A percentile compares a stretch with the other conserved stretches of the same genome.
Conservation (phyloP, 2,113 vertebrate genomes). For the Oryzias curvinotus region DNA sequence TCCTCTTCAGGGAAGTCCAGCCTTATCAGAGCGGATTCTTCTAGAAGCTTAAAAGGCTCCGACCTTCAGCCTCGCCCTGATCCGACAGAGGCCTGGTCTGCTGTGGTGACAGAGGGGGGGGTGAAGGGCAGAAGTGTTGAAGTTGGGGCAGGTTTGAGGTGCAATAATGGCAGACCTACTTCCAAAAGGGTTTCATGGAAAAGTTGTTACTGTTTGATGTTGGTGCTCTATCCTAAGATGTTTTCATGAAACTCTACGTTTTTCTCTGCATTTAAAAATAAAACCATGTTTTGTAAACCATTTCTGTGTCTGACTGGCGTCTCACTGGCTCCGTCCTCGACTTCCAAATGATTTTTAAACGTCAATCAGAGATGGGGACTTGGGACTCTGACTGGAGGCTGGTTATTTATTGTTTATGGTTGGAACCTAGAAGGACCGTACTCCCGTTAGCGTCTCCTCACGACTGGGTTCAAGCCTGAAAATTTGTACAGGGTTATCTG, state of each 20-base stretch:
- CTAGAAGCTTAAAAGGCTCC: conserved; percentile 33
- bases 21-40: conserved; percentile 8
- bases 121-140: conserved; percentile 22
- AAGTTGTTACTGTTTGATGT: conserved; percentile 72
- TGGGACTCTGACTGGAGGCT: too few relatives aligned
- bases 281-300: conserved; percentile 78
- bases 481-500: too few relatives aligned
- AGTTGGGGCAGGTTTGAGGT: conserved; percentile 73
- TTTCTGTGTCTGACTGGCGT: conserved; percentile 16
- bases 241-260: conserved; percentile 67
- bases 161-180: conserved; percentile 75
- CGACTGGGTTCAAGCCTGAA: too few relatives aligned
- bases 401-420: too few relatives aligned
- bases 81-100: conserved; percentile 57
- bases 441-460: too few relatives aligned
- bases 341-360: too few relatives aligned
- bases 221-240: conserved; percentile 78
- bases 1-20: conserved; percentile 28
- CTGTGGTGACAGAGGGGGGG: conserved; percentile 19
- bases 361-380: too few relatives aligned
- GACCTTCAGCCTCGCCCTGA: conserved; percentile 58
- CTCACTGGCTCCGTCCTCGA: too few relatives aligned
- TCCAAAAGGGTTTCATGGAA: conserved; percentile 64
- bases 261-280: conserved; percentile 73
- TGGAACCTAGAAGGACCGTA: too few relatives aligned